Base-by-base conservation (phyloP, 2,888 invertebrate genomes). In the Campaea margaritaria region DNA sequence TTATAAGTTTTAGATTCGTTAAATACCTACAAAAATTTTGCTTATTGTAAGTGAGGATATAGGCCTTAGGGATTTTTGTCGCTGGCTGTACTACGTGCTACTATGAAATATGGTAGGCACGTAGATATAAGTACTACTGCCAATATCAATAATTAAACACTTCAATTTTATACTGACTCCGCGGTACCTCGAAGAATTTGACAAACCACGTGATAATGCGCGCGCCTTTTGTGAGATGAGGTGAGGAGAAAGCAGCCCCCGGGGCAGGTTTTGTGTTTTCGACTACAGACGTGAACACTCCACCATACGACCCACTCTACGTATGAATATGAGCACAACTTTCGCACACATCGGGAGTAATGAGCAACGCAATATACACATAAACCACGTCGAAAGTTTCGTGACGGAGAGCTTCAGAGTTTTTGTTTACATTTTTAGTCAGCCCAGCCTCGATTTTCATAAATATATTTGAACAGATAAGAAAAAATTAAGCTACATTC, bases 261-360 rank as follows among this genome's bases (percentile, higher is more conserved):
- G 16, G 54, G 59, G 55, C 16, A 46, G 55, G 60, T 47, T 60
- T 60, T 55, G 55, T 59, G 59, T 55, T 50, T 43, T 41, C 34
- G 60, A 51, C 48, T 58, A 60, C 41, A 51, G 16, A 55, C 44
- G 38, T 50, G 59, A 44, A 55, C 55, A 59, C 50, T 60, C 48
- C 55, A 27, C 55, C 53, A 28, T 48, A 52, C 50, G 54, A 16
- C 36, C 60, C 56, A 49, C 56, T 61, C 56, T 46, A 53, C 49
- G 54, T 42, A 50, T 60, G 60, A 49, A 62, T 52, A 62, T 62
- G 57, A 61, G 46, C 52, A 34, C 49, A 62, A 62, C 56, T 62
- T 61, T 57, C 34, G 41, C 49, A 53, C 61, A 52, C 57, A 49
- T 57, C 57, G 52, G 9, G 61, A 62, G 56, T 50, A 59, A 58